phyloP scores from a whole-genome alignment of 2,888 invertebrate species.

The Heliconius cydno region DNA sequence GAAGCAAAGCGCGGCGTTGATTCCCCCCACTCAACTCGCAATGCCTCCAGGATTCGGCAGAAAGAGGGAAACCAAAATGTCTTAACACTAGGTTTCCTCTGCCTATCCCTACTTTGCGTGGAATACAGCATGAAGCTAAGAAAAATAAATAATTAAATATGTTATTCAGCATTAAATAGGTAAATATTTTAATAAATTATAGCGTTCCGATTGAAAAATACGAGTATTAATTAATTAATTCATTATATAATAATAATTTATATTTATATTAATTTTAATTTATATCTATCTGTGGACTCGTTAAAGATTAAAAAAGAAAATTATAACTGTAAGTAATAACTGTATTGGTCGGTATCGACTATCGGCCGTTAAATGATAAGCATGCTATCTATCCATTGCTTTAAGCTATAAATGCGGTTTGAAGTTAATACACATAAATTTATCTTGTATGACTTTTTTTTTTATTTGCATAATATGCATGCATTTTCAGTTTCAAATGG shows the following conservation, averaged over 20 bases:
- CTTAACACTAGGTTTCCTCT: too few species aligned
- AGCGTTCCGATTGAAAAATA: background rate
- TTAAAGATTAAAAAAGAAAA: background rate
- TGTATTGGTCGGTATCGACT: background rate
- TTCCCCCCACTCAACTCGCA: too few species aligned
- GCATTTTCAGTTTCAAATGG: too few species aligned
- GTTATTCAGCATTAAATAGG: too few species aligned
- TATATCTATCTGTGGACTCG: background rate
- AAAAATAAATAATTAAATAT: too few species aligned
- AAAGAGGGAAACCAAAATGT: too few species aligned
- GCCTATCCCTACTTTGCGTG: too few species aligned
- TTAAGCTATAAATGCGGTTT: slow-evolving; percentile 9
- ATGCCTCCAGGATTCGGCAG: too few species aligned
- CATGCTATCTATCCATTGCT: slow-evolving; percentile 1
- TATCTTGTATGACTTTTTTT: background rate
- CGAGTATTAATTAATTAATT: background rate
- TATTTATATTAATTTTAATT: background rate
- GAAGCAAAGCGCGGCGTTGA: too few species aligned
- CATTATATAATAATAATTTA: too few species aligned
- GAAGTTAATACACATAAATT: background rate
- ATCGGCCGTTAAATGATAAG: background rate
- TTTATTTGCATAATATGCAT: too few species aligned
- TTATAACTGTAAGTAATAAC: slow-evolving; percentile 18
- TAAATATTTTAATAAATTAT: background rate
- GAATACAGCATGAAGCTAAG: too few species aligned